Conservation (phyloP, 2,113 vertebrate genomes). For the Colaptes auratus region DNA sequence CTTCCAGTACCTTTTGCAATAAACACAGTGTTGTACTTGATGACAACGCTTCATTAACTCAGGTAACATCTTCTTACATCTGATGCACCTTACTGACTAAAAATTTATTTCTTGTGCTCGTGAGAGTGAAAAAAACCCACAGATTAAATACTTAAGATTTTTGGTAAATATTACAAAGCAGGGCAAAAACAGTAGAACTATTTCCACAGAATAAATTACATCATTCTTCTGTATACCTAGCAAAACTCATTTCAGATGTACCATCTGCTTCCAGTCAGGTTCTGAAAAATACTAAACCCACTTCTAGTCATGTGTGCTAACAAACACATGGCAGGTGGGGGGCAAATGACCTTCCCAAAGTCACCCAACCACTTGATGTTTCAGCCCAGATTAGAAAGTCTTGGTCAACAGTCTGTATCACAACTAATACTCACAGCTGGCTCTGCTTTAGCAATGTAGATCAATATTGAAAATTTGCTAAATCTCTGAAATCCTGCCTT, state of each 20-base stretch:
- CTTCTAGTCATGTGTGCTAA: slow-evolving; percentile 23
- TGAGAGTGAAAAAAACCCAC: background rate
- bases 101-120: background rate
- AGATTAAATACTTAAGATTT: background rate
- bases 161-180: background rate
- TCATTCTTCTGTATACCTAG: background rate
- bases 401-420: background rate
- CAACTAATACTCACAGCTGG: background rate
- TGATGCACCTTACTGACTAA: background rate
- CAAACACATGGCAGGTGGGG: background rate
- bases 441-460: background rate
- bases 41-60: background rate
- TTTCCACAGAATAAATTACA: background rate
- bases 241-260: background rate
- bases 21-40: background rate
- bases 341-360: slow-evolving; percentile 4
- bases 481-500: background rate
- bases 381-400: slow-evolving; percentile 17
- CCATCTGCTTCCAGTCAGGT: slow-evolving; percentile 29
- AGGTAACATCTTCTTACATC: background rate
- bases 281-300: slow-evolving; percentile 23
- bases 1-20: background rate
- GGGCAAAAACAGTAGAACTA: background rate
- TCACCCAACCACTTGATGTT: background rate
- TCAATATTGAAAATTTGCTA: background rate